Evolutionary conservation across 92 coral and sea anemone species (phyloP), one percentile per base, ranked within the genome.

Genomic region (Actinernus sp.): DNA sequence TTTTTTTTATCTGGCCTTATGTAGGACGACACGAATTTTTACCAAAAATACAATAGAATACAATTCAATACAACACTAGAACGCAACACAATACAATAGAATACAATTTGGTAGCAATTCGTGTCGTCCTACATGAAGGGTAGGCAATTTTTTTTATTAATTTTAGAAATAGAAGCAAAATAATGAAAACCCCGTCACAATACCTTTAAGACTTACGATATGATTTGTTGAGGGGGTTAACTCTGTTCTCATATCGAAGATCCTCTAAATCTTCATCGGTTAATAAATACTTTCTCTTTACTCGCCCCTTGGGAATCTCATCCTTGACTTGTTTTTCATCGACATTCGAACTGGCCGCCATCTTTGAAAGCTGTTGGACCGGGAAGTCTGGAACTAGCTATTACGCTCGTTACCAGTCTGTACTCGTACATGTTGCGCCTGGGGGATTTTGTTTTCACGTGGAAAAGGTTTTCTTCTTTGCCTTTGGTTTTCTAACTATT

Each of bases 161-260:
- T n/a, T n/a, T n/a, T n/a, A n/a, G n/a, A n/a, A n/a, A n/a, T n/a
- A n/a, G n/a, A n/a, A n/a, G n/a, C n/a, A n/a, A n/a, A n/a, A n/a
- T n/a, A n/a, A n/a, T n/a, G n/a, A n/a, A n/a, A n/a, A n/a, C n/a
- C n/a, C n/a, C n/a, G n/a, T n/a, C n/a, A n/a, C n/a, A n/a, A n/a
- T n/a, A n/a, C n/a, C n/a, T n/a, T n/a, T n/a, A n/a, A n/a, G n/a
- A 76, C 87, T 50, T 3, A 92, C 93, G 82, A 52, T 83, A 92
- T 21, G 78, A 68, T 49, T 83, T 92, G 38, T 83, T 92, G 13
- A 88, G 29, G 9, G 97, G 94, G 46, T 92, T 92, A 24, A 69
- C 82, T 38, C 75, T 78, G 39, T 63, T 24, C 51, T 74, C 74
- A 56, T 76, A 79, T 7, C 66, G 59, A 23, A 92, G 27, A 24